Evolutionary conservation across 2,113 vertebrate species (phyloP).

Genomic region (Paradoxurus hermaphroditus): DNA sequence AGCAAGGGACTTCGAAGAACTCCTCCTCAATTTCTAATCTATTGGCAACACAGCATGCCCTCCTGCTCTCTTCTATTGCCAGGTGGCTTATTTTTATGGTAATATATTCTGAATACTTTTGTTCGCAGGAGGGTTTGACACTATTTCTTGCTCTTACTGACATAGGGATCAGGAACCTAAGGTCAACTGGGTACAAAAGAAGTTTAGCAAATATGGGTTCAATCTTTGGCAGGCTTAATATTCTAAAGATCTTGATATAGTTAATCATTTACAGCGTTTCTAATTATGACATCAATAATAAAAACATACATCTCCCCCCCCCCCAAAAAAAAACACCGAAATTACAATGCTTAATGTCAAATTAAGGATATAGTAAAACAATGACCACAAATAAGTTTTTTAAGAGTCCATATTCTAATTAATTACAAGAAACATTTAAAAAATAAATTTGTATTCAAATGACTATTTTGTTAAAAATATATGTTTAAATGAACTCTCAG

Average conservation of each 20-base stretch:
- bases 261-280: neutral
- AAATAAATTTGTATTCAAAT: slow-evolving; percentile 16
- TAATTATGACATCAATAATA: neutral
- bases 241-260: neutral
- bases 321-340: neutral
- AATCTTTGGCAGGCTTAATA: neutral
- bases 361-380: neutral
- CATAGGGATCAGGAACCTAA: neutral
- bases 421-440: neutral
- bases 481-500: neutral
- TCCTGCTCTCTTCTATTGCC: neutral
- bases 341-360: neutral
- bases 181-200: neutral
- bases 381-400: neutral
- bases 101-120: neutral
- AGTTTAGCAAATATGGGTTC: neutral
- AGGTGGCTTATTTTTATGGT: neutral
- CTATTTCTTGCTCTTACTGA: neutral
- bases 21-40: neutral
- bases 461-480: neutral
- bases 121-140: neutral
- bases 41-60: neutral
- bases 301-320: neutral
- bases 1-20: neutral
- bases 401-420: neutral